Base-by-base conservation (phyloP, 2,797 vertebrate species). In the Geotrypetes seraphini region DNA sequence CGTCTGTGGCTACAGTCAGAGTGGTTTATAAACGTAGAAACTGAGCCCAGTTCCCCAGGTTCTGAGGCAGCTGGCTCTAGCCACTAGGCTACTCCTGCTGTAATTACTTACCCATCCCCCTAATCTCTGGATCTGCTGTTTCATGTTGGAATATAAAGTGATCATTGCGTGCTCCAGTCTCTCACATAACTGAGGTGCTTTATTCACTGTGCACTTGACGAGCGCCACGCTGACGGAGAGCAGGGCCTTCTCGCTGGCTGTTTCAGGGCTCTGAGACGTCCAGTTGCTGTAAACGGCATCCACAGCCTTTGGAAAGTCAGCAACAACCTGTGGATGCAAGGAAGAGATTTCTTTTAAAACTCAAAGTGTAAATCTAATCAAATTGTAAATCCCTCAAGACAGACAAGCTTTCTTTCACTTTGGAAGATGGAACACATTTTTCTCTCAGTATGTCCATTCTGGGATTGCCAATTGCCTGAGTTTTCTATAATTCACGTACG, bases 91-190 rank as follows among this genome's bases (percentile, higher is more conserved):
- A n/a, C n/a, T n/a, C n/a, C n/a, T n/a, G n/a, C n/a, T n/a, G n/a
- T 6, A 3, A 17, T 9, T 8, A 59, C 71, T 66, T 33, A 78
- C 73, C 71, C 67, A 75, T 16, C 73, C 67, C 2, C 75, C 71
- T 1, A 11, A 17, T 8, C 9, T 4, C 47, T 63, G 39, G 9
- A 73, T 49, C 26, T 65, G 73, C 9, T 8, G 28, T 21, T 34
- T 56, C 29, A 76, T 16, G 36, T 5, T 36, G 10, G 3, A 3
- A n/a, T 61, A 53, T 15, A 32, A 28, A 3, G 27, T 75, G 27
- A 78, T 69, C 28, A 19, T 24, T 3, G 7, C 7, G 6, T 0
- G 1, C 7, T 2, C 29, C 46, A 29, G 5, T 28, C 23, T 17
- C 2, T 0, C 5, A 18, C 27, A 20, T 3, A 7, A 0, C n/a